Percentiles rank a stretch among this genome's conserved stretches.
phyloP scores from a whole-genome alignment of 2,888 invertebrate species.

The Tipula helvola region DNA sequence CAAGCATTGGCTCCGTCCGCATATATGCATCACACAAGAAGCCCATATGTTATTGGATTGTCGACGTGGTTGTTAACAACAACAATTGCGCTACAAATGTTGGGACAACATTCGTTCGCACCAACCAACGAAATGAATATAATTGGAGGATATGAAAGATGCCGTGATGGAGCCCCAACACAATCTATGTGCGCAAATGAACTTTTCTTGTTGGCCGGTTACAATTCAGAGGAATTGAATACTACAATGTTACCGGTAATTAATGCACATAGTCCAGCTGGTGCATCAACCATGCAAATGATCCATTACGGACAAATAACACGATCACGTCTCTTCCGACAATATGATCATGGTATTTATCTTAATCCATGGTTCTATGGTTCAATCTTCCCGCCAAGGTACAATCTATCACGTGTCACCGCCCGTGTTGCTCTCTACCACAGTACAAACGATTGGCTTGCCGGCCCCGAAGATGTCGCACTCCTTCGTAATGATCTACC shows the following conservation, averaged over 20 bases:
- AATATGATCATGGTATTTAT: conserved; percentile 35
- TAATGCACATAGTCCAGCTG: conserved; percentile 35
- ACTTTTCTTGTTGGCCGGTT: conserved; percentile 48
- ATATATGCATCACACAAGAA: conserved; percentile 37
- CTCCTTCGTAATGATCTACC: conserved; percentile 39
- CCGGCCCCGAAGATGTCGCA: conserved; percentile 43
- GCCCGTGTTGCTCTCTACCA: conserved; percentile 45
- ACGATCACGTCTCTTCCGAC: conserved; percentile 35
- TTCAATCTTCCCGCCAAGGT: conserved; percentile 38
- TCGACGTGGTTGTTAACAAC: conserved; percentile 5
- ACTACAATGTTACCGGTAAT: conserved; percentile 37
- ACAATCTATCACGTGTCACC: conserved; percentile 39
- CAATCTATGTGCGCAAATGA: conserved; percentile 45
- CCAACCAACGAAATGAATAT: conserved; percentile 36
- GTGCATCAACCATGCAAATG: conserved; percentile 34
- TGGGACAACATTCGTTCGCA: conserved; percentile 40
- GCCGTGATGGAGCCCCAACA: conserved; percentile 38
- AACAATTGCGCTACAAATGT: conserved; percentile 31
- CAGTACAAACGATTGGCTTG: conserved; percentile 50
- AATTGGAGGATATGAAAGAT: conserved; percentile 34
- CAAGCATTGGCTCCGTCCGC: conserved; percentile 46
- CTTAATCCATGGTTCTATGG: conserved; percentile 40
- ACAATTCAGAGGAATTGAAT: conserved; percentile 44
- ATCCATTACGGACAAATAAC: conserved; percentile 36
- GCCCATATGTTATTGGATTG: conserved; percentile 29